Percentiles rank a stretch among this genome's conserved stretches.
Evolutionary conservation across 2,797 vertebrate species (phyloP).

Genomic region (Sternotherus odoratus): DNA sequence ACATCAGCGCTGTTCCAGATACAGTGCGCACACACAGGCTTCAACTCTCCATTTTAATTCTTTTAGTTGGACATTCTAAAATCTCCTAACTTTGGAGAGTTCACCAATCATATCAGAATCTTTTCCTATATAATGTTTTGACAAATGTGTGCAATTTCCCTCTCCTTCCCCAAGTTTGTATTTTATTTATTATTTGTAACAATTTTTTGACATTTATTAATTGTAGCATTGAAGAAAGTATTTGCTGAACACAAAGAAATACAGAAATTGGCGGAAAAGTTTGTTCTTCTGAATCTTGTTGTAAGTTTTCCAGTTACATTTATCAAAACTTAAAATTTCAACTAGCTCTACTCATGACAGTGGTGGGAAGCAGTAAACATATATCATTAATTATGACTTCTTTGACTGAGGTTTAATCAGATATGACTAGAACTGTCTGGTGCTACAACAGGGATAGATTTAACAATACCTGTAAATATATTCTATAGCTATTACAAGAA

Average conservation of each 20-base stretch:
- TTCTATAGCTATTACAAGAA: background rate
- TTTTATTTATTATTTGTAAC: background rate
- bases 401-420: background rate
- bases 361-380: background rate
- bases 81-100: background rate
- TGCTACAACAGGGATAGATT: background rate
- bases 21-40: background rate
- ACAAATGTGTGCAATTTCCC: background rate
- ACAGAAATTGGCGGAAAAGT: slow-evolving; percentile 90
- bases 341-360: background rate
- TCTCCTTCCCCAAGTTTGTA: background rate
- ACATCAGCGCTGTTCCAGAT: background rate
- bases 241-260: slow-evolving; percentile 88
- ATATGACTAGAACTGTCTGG: background rate
- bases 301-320: slow-evolving; percentile 80
- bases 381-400: background rate
- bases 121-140: background rate
- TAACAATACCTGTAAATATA: background rate
- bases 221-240: slow-evolving; percentile 90
- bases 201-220: slow-evolving; percentile 1
- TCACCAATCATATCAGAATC: background rate
- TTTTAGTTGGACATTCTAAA: background rate
- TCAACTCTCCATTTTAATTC: background rate
- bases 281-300: slow-evolving; percentile 92
- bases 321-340: background rate